Evolutionary conservation across 2,113 vertebrate genomes (phyloP).

Genomic region (Halichoeres trimaculatus): DNA sequence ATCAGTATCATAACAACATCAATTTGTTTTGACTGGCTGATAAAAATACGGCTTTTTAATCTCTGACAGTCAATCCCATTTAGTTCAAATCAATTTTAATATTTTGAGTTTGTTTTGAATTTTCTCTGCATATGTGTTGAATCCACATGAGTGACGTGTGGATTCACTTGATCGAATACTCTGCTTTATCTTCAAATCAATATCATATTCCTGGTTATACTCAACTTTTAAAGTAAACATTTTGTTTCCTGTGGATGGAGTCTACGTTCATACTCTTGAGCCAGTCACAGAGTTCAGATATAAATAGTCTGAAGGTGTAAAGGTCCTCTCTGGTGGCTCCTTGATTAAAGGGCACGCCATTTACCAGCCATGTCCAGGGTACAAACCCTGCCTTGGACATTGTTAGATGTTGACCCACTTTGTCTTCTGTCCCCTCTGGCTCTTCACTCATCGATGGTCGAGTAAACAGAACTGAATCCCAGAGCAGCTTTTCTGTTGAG

Average conservation of each 20-base stretch:
- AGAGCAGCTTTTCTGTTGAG: slow-evolving; percentile 15
- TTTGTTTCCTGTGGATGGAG: slow-evolving; percentile 17
- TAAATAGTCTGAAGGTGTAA: slow-evolving; percentile 47
- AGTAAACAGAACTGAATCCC: slow-evolving; percentile 19
- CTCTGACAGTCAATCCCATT: not conserved
- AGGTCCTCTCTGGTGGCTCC: slow-evolving; percentile 45
- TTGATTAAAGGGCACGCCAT: slow-evolving; percentile 65
- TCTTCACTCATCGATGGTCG: not conserved
- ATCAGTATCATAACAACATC: not conserved
- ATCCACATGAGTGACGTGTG: too few species aligned
- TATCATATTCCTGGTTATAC: not conserved
- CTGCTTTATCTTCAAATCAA: not conserved
- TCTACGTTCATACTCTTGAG: slow-evolving; percentile 24
- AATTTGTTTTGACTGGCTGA: not conserved
- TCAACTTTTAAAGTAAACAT: not conserved
- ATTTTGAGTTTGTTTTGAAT: not conserved
- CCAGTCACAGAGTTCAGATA: slow-evolving; percentile 29
- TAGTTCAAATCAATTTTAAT: not conserved
- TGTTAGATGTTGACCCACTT: slow-evolving; percentile 25
- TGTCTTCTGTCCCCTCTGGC: slow-evolving; percentile 28
- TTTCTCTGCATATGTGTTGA: too few species aligned
- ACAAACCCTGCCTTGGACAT: slow-evolving; percentile 45
- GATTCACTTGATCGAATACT: not conserved
- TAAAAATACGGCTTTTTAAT: not conserved
- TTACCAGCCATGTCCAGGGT: slow-evolving; percentile 43